These are phyloP conservation scores for Aphelocoma coerulescens DNA, from an alignment of 2,113 vertebrate genomes.

Conservation along the genomic window DNA sequence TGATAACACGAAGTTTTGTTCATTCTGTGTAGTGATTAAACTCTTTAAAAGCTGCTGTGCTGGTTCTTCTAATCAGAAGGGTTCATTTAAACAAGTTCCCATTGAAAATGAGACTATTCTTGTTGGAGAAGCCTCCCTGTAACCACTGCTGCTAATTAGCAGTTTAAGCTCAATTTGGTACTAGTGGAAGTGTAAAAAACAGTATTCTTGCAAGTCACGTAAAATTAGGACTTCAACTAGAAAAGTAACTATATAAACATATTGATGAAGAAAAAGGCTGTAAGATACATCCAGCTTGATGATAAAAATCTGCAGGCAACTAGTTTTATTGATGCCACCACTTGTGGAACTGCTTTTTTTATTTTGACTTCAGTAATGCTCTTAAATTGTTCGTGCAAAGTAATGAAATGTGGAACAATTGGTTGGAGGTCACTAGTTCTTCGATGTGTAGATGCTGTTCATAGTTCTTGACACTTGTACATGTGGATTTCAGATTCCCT, in stretches of 20 bases:
- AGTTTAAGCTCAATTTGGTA: neutral
- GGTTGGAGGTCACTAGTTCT: neutral
- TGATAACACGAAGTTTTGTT: neutral
- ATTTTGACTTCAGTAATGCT: neutral
- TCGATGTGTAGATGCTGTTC: neutral
- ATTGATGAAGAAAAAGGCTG: neutral
- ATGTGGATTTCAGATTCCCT: neutral
- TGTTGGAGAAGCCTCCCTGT: neutral
- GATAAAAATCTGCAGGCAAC: neutral
- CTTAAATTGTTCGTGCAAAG: neutral
- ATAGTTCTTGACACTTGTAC: neutral
- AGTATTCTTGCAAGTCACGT: neutral
- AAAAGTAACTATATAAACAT: neutral
- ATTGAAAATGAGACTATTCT: neutral
- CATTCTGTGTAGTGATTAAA: neutral
- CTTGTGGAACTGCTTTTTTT: neutral
- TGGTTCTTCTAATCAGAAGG: neutral
- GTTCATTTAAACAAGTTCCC: neutral
- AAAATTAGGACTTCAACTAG: neutral
- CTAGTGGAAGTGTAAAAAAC: neutral
- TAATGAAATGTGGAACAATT: neutral
- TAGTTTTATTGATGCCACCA: neutral
- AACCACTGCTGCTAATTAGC: neutral
- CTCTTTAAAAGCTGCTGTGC: neutral
- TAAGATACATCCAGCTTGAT: neutral